phyloP scores from a whole-genome alignment of 2,888 invertebrate species.

The Nomada ferruginata region DNA sequence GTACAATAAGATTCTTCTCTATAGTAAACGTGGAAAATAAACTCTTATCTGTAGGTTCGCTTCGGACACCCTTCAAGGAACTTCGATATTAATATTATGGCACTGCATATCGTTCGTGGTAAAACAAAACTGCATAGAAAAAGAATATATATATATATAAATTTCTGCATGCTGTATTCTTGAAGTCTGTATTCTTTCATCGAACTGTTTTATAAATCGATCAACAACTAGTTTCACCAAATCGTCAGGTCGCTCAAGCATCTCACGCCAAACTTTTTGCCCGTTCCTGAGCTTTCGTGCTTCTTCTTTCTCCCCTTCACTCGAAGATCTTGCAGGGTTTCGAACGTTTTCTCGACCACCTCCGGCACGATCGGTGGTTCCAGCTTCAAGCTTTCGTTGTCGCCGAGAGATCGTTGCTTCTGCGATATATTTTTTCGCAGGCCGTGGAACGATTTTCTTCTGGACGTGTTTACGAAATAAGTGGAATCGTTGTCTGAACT shows the following conservation, averaged over 20 bases:
- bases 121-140: background rate
- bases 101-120: slow-evolving; percentile 9
- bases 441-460: slow-evolving; percentile 27
- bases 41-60: background rate
- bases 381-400: slow-evolving; percentile 84
- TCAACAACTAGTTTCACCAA: slow-evolving; percentile 53
- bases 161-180: background rate
- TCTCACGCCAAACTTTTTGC: slow-evolving; percentile 43
- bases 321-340: slow-evolving; percentile 82
- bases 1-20: slow-evolving; percentile 6
- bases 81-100: slow-evolving; percentile 40
- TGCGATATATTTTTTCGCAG: background rate
- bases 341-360: slow-evolving; percentile 86
- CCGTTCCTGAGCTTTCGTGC: background rate
- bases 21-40: background rate
- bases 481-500: slow-evolving; percentile 11
- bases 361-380: slow-evolving; percentile 86
- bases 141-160: too few species aligned
- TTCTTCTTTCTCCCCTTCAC: slow-evolving; percentile 25
- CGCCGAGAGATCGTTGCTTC: slow-evolving; percentile 26
- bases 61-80: slow-evolving; percentile 32
- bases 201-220: background rate
- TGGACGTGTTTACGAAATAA: slow-evolving; percentile 44
- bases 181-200: background rate
- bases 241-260: slow-evolving; percentile 65